phyloP scores from a whole-genome alignment of 2,113 vertebrate genomes.

The Nothocercus nigrocapillus region DNA sequence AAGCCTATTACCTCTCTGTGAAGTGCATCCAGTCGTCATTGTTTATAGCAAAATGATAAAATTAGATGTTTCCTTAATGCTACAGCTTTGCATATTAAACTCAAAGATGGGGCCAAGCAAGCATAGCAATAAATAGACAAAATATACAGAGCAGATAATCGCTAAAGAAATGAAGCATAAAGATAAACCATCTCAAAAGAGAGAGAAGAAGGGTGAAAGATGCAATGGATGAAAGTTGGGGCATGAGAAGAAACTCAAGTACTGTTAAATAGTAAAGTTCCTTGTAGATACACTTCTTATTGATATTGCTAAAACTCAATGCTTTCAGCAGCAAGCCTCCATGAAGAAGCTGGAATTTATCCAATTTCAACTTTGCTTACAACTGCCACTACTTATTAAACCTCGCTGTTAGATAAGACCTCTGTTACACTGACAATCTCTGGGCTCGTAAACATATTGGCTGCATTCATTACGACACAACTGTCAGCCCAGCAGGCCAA shows the following conservation, averaged over 20 bases:
- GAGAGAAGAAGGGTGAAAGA: neutral
- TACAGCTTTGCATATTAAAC: neutral
- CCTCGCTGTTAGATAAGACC: neutral
- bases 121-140: neutral
- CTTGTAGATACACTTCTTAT: neutral
- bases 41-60: neutral
- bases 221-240: neutral
- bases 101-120: constrained; percentile 31
- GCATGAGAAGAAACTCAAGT: neutral
- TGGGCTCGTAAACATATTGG: neutral
- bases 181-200: constrained; percentile 16
- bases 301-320: neutral
- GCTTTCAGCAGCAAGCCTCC: neutral
- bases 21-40: neutral
- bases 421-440: neutral
- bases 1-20: neutral
- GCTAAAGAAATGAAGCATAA: neutral
- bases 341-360: neutral
- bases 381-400: constrained; percentile 28
- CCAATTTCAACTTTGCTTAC: neutral
- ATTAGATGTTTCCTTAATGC: neutral
- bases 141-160: neutral
- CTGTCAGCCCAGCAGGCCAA: neutral
- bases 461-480: constrained; percentile 9
- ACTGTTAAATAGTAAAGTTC: neutral